Conservation (phyloP, 2,797 vertebrate species). For the Alectoris magna region DNA sequence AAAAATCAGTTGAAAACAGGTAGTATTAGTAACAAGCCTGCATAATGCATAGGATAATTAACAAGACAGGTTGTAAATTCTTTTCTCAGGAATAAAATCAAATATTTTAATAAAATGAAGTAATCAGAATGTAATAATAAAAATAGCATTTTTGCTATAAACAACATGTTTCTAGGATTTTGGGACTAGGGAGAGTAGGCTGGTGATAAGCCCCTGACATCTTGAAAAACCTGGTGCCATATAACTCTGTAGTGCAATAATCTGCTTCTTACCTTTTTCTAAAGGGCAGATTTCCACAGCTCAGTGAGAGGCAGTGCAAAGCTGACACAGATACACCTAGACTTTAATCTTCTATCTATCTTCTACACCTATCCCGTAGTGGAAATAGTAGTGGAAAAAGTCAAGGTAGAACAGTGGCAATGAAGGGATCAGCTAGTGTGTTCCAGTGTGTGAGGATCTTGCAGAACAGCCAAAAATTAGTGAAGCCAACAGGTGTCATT, state of each 20-base stretch:
- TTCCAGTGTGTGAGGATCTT: not conserved
- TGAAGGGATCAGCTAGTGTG: not conserved
- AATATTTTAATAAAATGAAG: not conserved
- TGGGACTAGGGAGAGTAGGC: not conserved
- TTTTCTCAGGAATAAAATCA: not conserved
- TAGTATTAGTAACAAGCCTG: not conserved
- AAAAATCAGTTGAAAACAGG: not conserved
- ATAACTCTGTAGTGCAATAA: not conserved
- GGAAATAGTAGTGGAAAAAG: not conserved
- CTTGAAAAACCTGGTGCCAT: not conserved
- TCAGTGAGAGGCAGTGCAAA: not conserved
- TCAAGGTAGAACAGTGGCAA: not conserved
- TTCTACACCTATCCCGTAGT: not conserved
- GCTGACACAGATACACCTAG: not conserved
- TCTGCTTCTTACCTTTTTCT: not conserved
- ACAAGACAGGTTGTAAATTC: not conserved
- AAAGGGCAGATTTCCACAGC: not conserved
- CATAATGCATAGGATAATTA: not conserved
- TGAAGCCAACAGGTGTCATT: constrained; percentile 18
- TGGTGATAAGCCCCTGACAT: not conserved
- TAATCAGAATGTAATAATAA: not conserved
- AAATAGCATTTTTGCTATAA: not conserved
- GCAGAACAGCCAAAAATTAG: not conserved
- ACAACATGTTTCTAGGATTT: not conserved
- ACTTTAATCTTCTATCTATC: not conserved